phyloP scores from a whole-genome alignment of 1,140 invertebrate species.

The Tetragonula clypearis region DNA sequence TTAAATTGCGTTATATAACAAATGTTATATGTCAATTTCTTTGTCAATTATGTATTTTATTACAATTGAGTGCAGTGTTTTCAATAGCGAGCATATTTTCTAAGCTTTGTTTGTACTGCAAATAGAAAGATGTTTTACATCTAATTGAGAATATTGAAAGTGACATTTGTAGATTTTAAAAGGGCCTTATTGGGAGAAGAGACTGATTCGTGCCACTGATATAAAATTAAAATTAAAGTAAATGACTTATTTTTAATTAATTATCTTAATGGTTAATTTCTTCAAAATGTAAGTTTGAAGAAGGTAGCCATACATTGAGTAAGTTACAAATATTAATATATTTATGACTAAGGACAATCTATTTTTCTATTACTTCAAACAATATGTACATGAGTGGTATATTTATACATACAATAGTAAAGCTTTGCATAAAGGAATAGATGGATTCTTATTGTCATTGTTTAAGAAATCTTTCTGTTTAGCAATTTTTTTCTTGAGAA shows the following conservation, averaged over 20 bases:
- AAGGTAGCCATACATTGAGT: background rate
- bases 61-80: slow-evolving; percentile 30
- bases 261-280: slow-evolving; percentile 8
- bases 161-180: slow-evolving; percentile 27
- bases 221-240: slow-evolving; percentile 33
- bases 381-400: slow-evolving; percentile 51
- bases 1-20: slow-evolving; percentile 46
- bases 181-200: slow-evolving; percentile 56
- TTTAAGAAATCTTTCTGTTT: slow-evolving; percentile 12
- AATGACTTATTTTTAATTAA: slow-evolving; percentile 51
- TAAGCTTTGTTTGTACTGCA: slow-evolving; percentile 6
- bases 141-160: slow-evolving; percentile 15
- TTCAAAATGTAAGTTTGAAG: slow-evolving; percentile 30
- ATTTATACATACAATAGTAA: slow-evolving; percentile 37
- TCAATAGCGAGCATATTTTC: slow-evolving; percentile 19
- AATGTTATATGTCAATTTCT: slow-evolving; percentile 49
- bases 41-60: slow-evolving; percentile 61
- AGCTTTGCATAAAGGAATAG: background rate
- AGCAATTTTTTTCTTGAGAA: slow-evolving; percentile 19
- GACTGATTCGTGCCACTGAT: slow-evolving; percentile 44
- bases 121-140: slow-evolving; percentile 18
- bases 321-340: slow-evolving; percentile 38
- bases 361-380: slow-evolving; percentile 64
- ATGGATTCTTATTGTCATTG: slow-evolving; percentile 13
- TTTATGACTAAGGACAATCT: slow-evolving; percentile 59